A percentile compares a stretch with the other conserved stretches of the same genome.
Evolutionary conservation across 2,888 invertebrate species (phyloP).

Genomic region (Nipponacmea schrenckii): DNA sequence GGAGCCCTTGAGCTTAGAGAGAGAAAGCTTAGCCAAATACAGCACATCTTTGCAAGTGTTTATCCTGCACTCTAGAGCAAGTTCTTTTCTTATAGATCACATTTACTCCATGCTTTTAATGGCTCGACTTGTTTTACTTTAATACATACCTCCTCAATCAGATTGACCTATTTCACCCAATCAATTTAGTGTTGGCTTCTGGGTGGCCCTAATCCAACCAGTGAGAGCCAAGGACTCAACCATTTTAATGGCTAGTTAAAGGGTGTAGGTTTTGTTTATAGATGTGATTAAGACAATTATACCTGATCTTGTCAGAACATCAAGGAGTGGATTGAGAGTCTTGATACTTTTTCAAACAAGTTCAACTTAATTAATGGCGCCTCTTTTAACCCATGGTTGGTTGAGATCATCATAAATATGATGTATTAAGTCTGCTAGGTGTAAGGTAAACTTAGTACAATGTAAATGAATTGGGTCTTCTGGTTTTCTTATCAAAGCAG

Average conservation of each 20-base stretch:
- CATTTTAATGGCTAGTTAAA: neutral
- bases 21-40: neutral
- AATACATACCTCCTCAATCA: neutral
- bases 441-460: too few relatives aligned
- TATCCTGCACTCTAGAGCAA: neutral
- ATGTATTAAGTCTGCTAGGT: too few relatives aligned
- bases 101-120: neutral
- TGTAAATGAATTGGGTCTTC: too few relatives aligned
- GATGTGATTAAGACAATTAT: conserved; percentile 8
- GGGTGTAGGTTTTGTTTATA: conserved; percentile 9
- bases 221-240: neutral
- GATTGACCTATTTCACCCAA: conserved; percentile 6
- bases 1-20: neutral
- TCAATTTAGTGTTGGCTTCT: neutral
- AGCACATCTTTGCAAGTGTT: neutral
- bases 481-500: too few relatives aligned
- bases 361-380: too few relatives aligned
- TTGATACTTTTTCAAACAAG: neutral
- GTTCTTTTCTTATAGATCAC: neutral
- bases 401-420: too few relatives aligned
- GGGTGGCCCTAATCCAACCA: neutral
- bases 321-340: neutral
- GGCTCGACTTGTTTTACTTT: neutral
- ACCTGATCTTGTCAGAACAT: neutral
- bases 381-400: too few relatives aligned